These are phyloP conservation scores for Phalacrocorax carbo DNA, from an alignment of 2,113 vertebrate species.

Conservation along the genomic window DNA sequence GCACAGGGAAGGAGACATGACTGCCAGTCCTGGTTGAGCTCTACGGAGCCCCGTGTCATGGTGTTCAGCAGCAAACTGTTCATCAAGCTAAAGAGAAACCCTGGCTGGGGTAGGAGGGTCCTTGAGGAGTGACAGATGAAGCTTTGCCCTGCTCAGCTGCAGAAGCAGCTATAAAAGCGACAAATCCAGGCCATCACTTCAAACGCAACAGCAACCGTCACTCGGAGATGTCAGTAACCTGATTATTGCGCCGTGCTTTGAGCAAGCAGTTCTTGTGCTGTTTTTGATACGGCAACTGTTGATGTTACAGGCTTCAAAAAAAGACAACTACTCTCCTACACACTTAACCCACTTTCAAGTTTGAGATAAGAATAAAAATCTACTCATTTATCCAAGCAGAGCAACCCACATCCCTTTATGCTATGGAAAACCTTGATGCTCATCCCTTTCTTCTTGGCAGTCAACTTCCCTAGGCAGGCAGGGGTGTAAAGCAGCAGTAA, in stretches of 20 bases:
- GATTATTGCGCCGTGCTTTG: not conserved
- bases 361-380: not conserved
- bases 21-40: not conserved
- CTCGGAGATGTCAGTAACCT: not conserved
- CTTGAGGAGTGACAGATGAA: not conserved
- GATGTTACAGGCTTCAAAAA: not conserved
- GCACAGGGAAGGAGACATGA: not conserved
- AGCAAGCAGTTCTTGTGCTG: not conserved
- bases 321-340: not conserved
- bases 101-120: no score
- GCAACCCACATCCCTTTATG: not conserved
- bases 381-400: not conserved
- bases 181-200: not conserved
- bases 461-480: rapidly evolving
- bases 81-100: not conserved
- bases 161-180: not conserved
- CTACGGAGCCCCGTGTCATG: not conserved
- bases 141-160: not conserved
- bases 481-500: not conserved
- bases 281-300: not conserved
- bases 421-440: not conserved
- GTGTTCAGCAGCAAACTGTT: not conserved
- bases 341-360: not conserved
- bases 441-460: not conserved
- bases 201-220: not conserved